Conservation (phyloP, 2,888 invertebrate species). For the Acholoe squamosa region DNA sequence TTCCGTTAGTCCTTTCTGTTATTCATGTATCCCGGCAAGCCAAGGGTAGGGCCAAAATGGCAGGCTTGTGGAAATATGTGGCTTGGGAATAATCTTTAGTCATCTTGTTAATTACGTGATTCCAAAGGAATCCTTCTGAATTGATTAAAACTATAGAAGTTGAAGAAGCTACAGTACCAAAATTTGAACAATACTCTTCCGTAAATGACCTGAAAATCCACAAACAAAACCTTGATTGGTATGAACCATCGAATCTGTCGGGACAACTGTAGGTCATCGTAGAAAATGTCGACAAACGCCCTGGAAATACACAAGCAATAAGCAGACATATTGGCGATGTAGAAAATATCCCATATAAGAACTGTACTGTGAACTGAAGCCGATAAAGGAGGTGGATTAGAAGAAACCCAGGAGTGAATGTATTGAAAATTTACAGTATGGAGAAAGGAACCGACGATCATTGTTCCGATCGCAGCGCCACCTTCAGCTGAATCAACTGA, state of each 20-base stretch:
- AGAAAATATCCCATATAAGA: constrained; percentile 29
- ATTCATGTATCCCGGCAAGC: constrained; percentile 43
- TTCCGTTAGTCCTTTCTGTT: background rate
- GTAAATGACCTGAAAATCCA: constrained; percentile 53
- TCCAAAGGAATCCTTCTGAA: constrained; percentile 6
- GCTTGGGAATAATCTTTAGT: constrained; percentile 54
- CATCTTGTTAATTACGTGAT: constrained; percentile 32
- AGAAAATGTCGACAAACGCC: constrained; percentile 45
- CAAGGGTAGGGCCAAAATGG: constrained; percentile 52
- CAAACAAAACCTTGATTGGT: constrained; percentile 37
- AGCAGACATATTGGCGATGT: background rate
- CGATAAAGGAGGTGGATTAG: background rate
- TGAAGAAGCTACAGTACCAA: constrained; percentile 29
- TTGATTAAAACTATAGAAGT: constrained; percentile 58
- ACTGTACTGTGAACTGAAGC: constrained; percentile 6
- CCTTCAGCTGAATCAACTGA: background rate
- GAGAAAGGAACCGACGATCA: constrained; percentile 21
- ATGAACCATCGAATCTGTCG: constrained; percentile 16
- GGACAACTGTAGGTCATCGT: constrained; percentile 50
- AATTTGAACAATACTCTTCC: constrained; percentile 37
- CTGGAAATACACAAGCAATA: constrained; percentile 3
- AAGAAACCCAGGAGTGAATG: constrained; percentile 28
- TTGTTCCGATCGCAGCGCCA: constrained; percentile 54
- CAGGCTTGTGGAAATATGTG: constrained; percentile 32
- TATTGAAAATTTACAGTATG: constrained; percentile 28